Evolutionary conservation across 2,113 vertebrate species (phyloP).

Genomic region (Etheostoma cragini): DNA sequence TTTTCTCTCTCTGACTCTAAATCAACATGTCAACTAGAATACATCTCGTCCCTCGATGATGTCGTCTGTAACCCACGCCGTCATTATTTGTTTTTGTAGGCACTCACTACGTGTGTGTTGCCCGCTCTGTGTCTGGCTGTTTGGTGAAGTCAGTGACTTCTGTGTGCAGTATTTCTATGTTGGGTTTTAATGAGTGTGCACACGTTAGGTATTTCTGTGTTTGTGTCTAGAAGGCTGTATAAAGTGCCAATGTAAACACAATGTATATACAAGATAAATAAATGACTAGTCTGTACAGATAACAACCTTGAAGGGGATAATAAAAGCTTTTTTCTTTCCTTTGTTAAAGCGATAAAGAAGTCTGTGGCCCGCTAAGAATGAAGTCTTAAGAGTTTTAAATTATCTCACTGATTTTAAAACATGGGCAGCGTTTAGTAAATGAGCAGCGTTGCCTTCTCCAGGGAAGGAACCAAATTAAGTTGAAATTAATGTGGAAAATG

Average conservation of each 20-base stretch:
- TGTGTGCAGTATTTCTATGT: neutral
- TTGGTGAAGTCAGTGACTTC: neutral
- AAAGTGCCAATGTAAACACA: constrained; percentile 4
- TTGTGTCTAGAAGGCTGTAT: neutral
- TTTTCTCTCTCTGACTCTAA: constrained; percentile 59
- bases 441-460: constrained; percentile 12
- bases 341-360: constrained; percentile 23
- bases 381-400: constrained; percentile 34
- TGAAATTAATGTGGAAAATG: constrained; percentile 43
- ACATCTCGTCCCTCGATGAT: constrained; percentile 7
- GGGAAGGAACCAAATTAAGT: constrained; percentile 12
- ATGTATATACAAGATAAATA: constrained; percentile 22
- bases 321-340: constrained; percentile 19
- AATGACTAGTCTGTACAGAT: constrained; percentile 24
- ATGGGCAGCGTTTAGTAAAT: constrained; percentile 35
- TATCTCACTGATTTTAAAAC: constrained; percentile 25
- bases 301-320: constrained; percentile 5
- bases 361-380: constrained; percentile 7
- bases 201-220: neutral
- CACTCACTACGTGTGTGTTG: neutral
- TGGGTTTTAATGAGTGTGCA: neutral
- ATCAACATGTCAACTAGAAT: constrained; percentile 56
- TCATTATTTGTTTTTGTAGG: constrained; percentile 27
- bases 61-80: neutral
- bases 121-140: neutral